Base-by-base conservation (phyloP, 2,888 invertebrate species). In the Limenitis camilla region DNA sequence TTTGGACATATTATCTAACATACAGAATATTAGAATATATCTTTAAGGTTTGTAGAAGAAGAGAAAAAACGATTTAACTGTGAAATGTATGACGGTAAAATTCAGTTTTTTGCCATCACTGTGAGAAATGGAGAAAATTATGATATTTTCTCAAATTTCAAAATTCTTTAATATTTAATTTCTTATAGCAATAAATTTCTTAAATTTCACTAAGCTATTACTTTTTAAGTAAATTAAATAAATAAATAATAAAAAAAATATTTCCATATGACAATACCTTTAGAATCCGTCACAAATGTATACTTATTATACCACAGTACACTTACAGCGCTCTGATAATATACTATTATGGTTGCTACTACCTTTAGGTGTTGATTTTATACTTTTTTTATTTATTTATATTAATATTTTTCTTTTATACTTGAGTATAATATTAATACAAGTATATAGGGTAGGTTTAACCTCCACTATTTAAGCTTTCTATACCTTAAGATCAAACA, bases 211-310 rank as follows among this genome's bases (percentile, higher is more conserved):
- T 38, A 19, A 2, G 11, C 6, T 19, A 8, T 7, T 19, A 7
- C 4, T 8, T 39, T 11, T 28, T 6, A 19, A 0, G 7, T 5
- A 40, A 40, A 40, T 29, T 10, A 10, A 5, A 33, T 2, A 28
- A 39, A 32, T 8, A 40, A 9, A n/a, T 10, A 32, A 5, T n/a
- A 47, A 28, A 7, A 30, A 36, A 42, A 27, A 8, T 1, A 39
- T 9, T 6, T n/a, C 2, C 52, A 7, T 64, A 28, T 77, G 58
- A 53, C 60, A 66, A 40, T 56, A 40, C 35, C 83, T 42, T 79
- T 64, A 76, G 62, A 67, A 71, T 74, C 76, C 78, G 56, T 58
- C 60, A 59, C 60, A 55, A 54, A 54, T 48, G 55, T 52, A 57
- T 57, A 57, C 49, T 57, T 57, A 57, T 55, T 55, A 47, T 40